phyloP scores from a whole-genome alignment of 2,888 invertebrate genomes.

The Idaea dimidiata region DNA sequence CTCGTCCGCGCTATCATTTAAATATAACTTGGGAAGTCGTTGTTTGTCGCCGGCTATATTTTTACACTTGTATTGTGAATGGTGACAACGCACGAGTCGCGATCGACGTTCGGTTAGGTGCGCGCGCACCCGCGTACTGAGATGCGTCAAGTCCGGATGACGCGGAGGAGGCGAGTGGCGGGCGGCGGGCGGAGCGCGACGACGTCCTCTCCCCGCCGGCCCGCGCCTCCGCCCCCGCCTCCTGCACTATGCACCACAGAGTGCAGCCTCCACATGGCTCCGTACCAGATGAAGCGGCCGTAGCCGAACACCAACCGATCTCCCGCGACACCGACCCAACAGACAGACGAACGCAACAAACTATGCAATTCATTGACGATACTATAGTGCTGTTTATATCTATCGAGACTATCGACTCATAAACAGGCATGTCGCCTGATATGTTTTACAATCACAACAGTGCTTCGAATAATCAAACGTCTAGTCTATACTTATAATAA shows the following conservation, averaged over 20 bases:
- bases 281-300: constrained; percentile 52
- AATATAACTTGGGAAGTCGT: constrained; percentile 74
- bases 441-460: background rate
- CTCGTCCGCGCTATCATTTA: constrained; percentile 75
- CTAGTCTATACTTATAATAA: no score
- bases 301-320: constrained; percentile 32
- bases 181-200: constrained; percentile 47
- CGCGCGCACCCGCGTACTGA: constrained; percentile 30
- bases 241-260: constrained; percentile 66
- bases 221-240: constrained; percentile 36
- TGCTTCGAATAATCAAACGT: background rate
- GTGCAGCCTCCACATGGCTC: constrained; percentile 71
- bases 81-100: constrained; percentile 60
- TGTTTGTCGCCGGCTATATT: constrained; percentile 78
- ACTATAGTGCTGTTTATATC: constrained; percentile 52
- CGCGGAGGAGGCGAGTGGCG: constrained; percentile 61
- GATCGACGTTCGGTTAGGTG: constrained; percentile 48
- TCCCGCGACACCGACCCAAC: background rate
- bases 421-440: constrained; percentile 35
- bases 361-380: constrained; percentile 69
- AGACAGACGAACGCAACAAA: constrained; percentile 43
- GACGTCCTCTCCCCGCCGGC: constrained; percentile 47
- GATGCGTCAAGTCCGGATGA: constrained; percentile 44
- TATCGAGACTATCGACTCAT: constrained; percentile 51
- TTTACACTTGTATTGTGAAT: constrained; percentile 64